Evolutionary conservation across 2,113 vertebrate species (phyloP), one percentile per base, ranked within the genome.

Genomic region (Pelusios castaneus): DNA sequence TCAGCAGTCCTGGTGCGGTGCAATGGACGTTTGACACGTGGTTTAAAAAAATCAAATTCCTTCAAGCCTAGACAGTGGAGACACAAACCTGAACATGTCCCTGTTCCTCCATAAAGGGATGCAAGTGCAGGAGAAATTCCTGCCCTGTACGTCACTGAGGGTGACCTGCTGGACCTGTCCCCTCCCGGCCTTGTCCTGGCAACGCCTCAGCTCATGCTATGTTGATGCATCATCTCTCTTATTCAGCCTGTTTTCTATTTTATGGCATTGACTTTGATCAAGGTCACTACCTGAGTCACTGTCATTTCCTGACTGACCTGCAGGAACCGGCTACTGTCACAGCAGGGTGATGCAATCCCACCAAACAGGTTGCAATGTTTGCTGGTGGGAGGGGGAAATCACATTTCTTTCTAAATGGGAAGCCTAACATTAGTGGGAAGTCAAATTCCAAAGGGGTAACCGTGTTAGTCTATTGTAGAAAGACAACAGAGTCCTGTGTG

Each of bases 391-490:
- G 11, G 49, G 8, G 22, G 77, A n/a, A 85, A 87, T 82, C 54
- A 56, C 82, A 88, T 87, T 90, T 93, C 63, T 38, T 70, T 38
- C 58, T 84, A 24, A 90, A 16, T 1, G 29, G 76, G 63, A 95
- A n/a, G 80, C 77, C 88, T 94, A 80, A 89, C 82, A 92, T 97
- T 95, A 97, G 52, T 38, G 56, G 86, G 88, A n/a, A n/a, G n/a
- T n/a, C n/a, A n/a, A n/a, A n/a, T n/a, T n/a, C n/a, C n/a, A n/a
- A n/a, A n/a, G n/a, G n/a, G n/a, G n/a, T n/a, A n/a, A n/a, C n/a
- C n/a, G n/a, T n/a, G n/a, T n/a, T n/a, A n/a, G n/a, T n/a, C n/a
- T n/a, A n/a, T n/a, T n/a, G n/a, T n/a, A n/a, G n/a, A n/a, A n/a
- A n/a, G n/a, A n/a, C n/a, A n/a, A n/a, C n/a, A n/a, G n/a, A n/a